phyloP scores from a whole-genome alignment of 2,888 invertebrate species.

The Cryptus viduatorius region DNA sequence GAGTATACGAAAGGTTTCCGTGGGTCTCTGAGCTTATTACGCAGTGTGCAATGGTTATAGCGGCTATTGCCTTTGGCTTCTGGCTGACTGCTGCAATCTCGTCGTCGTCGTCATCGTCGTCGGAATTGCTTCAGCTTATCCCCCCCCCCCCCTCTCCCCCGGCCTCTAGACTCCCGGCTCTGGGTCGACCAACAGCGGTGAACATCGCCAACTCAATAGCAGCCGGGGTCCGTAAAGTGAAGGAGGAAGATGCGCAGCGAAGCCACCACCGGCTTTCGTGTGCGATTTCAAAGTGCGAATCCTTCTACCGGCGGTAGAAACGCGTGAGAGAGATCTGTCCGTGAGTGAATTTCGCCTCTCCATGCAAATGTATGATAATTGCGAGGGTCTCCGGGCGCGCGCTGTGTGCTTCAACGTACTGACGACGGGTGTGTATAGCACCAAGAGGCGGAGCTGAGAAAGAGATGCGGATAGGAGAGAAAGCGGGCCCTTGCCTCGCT shows the following conservation, averaged over 20 bases:
- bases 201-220: conserved; percentile 53
- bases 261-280: conserved; percentile 21
- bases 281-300: conserved; percentile 58
- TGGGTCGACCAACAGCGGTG: conserved; percentile 29
- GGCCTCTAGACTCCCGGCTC: too few species aligned
- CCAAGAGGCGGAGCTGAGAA: conserved; percentile 35
- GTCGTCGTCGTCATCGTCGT: conserved; percentile 50
- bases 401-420: not conserved
- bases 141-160: not conserved
- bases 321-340: conserved; percentile 42
- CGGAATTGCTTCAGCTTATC: conserved; percentile 59
- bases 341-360: conserved; percentile 62
- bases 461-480: conserved; percentile 7
- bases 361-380: conserved; percentile 72
- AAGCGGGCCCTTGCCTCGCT: not conserved
- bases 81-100: conserved; percentile 59
- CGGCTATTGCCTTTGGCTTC: conserved; percentile 40
- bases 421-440: conserved; percentile 1
- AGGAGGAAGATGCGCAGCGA: conserved; percentile 21
- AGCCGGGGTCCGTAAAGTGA: conserved; percentile 48
- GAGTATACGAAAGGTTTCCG: not conserved
- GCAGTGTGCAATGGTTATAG: not conserved
- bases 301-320: conserved; percentile 46
- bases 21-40: conserved; percentile 5
- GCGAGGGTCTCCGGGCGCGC: conserved; percentile 44